These are phyloP conservation scores for Terebella lapidaria DNA, from an alignment of 2,888 invertebrate species.

Conservation along the genomic window DNA sequence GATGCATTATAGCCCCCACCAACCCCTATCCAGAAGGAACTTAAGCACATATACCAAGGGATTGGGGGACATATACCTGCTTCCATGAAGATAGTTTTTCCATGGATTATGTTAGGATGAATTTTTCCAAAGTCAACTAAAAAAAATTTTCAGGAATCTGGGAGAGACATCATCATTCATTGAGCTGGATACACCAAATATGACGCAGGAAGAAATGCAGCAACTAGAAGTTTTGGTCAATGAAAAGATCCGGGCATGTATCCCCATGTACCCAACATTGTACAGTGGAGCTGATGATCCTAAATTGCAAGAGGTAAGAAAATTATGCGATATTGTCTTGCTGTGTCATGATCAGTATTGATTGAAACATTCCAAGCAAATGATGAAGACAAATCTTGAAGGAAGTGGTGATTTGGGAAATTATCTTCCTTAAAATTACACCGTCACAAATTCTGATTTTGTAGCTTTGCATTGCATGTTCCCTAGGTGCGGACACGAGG, in stretches of 20 bases:
- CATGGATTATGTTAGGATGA: no score
- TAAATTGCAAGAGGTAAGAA: slow-evolving; percentile 55
- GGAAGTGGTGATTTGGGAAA: no score
- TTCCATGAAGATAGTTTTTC: no score
- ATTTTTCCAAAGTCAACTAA: no score
- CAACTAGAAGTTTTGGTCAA: slow-evolving; percentile 65
- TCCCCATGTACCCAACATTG: slow-evolving; percentile 64
- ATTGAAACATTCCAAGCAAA: background rate
- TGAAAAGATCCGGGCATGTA: slow-evolving; percentile 63
- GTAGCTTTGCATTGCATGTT: background rate
- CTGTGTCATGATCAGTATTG: background rate
- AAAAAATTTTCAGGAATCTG: slow-evolving; percentile 68
- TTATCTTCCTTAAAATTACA: no score
- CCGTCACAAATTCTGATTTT: background rate
- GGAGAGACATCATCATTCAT: slow-evolving; percentile 71
- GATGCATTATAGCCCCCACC: no score
- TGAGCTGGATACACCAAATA: slow-evolving; percentile 58
- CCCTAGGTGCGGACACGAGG: slow-evolving; percentile 65
- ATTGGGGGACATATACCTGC: no score
- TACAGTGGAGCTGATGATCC: slow-evolving; percentile 62
- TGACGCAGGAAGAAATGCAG: slow-evolving; percentile 42
- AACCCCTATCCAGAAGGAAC: no score
- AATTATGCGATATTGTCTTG: no score
- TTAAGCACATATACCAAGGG: no score
- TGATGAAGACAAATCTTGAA: no score